Base-by-base conservation (phyloP, 2,797 vertebrate species). In the Naso thynnoides region DNA sequence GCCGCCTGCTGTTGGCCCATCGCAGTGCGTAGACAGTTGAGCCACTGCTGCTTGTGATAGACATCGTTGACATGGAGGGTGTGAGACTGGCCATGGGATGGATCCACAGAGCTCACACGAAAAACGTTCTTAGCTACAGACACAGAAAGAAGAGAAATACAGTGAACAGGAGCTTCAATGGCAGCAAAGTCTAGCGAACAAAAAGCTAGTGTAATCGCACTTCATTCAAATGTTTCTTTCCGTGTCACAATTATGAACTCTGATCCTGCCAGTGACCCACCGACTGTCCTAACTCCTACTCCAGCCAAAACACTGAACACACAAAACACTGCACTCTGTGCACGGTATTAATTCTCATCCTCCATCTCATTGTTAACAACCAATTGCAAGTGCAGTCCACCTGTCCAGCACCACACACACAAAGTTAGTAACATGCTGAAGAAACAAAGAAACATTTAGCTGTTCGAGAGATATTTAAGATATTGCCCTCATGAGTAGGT, bases 1-100 rank as follows among this genome's bases (percentile, higher is more conserved):
- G 76, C 78, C 61, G 31, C 76, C 65, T 90, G 96, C 82, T 95
- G 94, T 0, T 95, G 94, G 1, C 94, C 83, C 6, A 97, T 90
- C 15, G 98, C 97, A 0, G 82, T 75, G 21, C 96, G 96, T 14
- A 99, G 93, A 66, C 96, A 97, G 68, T 95, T 98, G 66, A 98
- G 94, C 97, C 98, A 99, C 62, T 98, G 97, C 89, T 99, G 98
- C 91, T 99, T 99, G 93, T 98, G 97, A 93, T 98, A 99, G 31
- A 98, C 74, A 0, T 99, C 97, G 0, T 97, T 98, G 88, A 96
- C 96, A 66, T 97, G 95, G 26, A 99, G 94, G 0, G 97, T 99
- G 92, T 99, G 97, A 0, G 96, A 95, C 81, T 98, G 97, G 77
- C 96, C 95, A 0, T 93, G 94, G 23, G 87, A 78, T 0, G 95